Base-by-base conservation (phyloP, 1,140 invertebrate genomes). In the Magallana angulata region DNA sequence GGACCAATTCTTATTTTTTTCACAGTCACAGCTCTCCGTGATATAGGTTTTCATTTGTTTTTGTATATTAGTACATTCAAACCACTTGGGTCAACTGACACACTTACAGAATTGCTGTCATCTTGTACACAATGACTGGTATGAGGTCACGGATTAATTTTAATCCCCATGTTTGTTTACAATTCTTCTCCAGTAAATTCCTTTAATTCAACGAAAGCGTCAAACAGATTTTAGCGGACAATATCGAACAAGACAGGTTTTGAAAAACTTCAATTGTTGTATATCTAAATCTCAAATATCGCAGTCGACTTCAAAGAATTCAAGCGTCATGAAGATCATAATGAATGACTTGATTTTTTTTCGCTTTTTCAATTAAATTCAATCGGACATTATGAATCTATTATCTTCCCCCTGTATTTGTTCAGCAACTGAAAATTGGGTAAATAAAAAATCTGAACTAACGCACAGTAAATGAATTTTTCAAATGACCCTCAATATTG, bases 341-440 rank as follows among this genome's bases (percentile, higher is more conserved):
- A 48, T 48, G 36, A 76, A 76, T 76, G 68, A 76, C 36, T 30
- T 76, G 24, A 76, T 18, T 36, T 76, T 76, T 76, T 76, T 76
- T 76, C 24, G 11, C 68, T 30, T 36, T 48, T 76, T 76, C 24
- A 76, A 76, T 76, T 36, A 76, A 76, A 76, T 76, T 76, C 68
- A 76, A 76, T 76, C 68, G 68, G 68, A 24, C 24, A 76, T 76
- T 76, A 76, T 30, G 36, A 76, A 30, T 12, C 68, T 30, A 76
- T 76, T 76, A 30, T 76, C 68, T 12, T 9, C 18, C 18, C 36
- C 36, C 30, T 18, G 68, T 30, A 30, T 76, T 76, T 76, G 68
- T 30, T 76, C 68, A 76, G 7, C 68, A 76, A 76, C 68, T 5
- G 12, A 36, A 76, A 76, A 76, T 76, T 76, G 30, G 12, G 68